Conservation (phyloP, 2,888 invertebrate species). For the Drosophila meridiana region DNA sequence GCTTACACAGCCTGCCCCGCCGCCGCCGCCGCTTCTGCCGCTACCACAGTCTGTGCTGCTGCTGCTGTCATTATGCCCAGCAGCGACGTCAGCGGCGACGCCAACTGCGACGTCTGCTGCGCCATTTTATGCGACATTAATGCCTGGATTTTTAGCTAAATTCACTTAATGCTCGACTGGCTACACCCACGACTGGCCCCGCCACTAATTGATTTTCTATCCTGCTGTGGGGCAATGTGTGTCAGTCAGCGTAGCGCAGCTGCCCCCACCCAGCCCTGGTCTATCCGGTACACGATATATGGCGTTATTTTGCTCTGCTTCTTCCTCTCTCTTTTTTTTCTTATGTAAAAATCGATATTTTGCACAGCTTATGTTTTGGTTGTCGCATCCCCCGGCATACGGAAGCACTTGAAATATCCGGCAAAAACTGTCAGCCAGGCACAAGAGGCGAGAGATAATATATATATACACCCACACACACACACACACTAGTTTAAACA, state of each 20-base stretch:
- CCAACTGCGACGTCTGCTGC: constrained; percentile 22
- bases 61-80: constrained; percentile 51
- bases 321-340: constrained; percentile 7
- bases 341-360: constrained; percentile 75
- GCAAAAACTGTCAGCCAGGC: constrained; percentile 39
- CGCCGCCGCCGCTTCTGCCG: not conserved
- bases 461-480: constrained; percentile 14
- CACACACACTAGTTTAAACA: constrained; percentile 36
- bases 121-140: constrained; percentile 62
- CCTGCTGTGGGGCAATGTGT: constrained; percentile 55
- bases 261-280: not conserved
- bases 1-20: constrained; percentile 14
- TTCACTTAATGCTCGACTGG: constrained; percentile 61
- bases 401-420: constrained; percentile 77
- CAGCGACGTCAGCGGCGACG: constrained; percentile 38
- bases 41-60: too few relatives aligned
- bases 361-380: constrained; percentile 65
- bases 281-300: constrained; percentile 24
- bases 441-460: not conserved
- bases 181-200: constrained; percentile 12
- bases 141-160: constrained; percentile 69
- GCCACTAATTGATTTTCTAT: constrained; percentile 69
- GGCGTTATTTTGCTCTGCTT: constrained; percentile 32
- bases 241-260: constrained; percentile 38
- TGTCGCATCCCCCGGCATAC: constrained; percentile 42